Evolutionary conservation across 1,140 invertebrate species (phyloP).

Genomic region (Oryctes rhinoceros): DNA sequence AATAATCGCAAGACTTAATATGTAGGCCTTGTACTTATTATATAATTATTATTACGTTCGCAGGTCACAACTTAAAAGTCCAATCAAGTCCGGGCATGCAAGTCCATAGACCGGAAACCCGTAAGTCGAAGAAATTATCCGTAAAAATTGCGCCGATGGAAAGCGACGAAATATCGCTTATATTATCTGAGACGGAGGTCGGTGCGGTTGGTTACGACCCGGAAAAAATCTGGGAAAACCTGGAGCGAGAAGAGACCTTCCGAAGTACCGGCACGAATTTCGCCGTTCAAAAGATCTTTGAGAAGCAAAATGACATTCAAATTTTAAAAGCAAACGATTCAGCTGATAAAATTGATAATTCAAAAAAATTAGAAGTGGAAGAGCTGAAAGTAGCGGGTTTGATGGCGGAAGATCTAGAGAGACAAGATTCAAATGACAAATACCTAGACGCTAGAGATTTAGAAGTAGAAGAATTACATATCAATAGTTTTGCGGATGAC

Average conservation of each 20-base stretch:
- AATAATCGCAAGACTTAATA: no score
- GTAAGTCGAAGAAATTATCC: neutral
- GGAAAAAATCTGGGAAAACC: neutral
- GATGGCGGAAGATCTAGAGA: neutral
- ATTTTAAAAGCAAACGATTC: neutral
- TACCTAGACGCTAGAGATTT: neutral
- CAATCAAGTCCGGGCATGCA: neutral
- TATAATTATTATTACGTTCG: neutral
- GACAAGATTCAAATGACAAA: neutral
- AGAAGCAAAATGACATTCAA: neutral
- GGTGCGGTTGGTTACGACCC: neutral
- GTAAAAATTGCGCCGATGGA: neutral
- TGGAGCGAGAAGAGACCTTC: neutral
- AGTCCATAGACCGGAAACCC: neutral
- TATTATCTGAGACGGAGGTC: slow-evolving; percentile 2
- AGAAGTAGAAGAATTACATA: neutral
- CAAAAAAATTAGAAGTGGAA: neutral
- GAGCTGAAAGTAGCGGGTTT: neutral
- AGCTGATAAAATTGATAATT: neutral
- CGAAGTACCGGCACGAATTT: neutral
- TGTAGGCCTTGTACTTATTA: no score
- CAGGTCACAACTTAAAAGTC: neutral
- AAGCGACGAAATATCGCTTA: slow-evolving; percentile 12
- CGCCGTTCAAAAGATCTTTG: slow-evolving; percentile 16
- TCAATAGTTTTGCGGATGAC: neutral